Conservation (phyloP, 2,888 invertebrate species). For the Mamestra brassicae region DNA sequence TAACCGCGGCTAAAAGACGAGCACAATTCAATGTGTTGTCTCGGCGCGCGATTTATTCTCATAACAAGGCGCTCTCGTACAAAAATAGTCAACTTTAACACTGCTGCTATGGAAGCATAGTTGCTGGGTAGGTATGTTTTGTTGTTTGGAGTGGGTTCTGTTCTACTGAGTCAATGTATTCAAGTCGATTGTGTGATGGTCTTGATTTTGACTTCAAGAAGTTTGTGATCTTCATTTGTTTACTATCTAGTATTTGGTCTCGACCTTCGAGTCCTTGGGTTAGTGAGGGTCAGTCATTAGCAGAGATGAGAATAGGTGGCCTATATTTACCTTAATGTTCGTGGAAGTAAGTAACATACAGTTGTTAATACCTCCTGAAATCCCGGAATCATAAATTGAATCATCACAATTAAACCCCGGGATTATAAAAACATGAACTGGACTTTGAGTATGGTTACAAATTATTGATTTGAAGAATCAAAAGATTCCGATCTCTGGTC, state of each 20-base stretch:
- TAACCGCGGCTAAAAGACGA: conserved; percentile 60
- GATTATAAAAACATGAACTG: too few relatives aligned
- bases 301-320: too few relatives aligned
- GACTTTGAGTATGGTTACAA: too few relatives aligned
- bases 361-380: too few relatives aligned
- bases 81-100: conserved; percentile 69
- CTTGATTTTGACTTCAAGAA: neutral
- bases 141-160: conserved; percentile 23
- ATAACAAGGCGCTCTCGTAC: conserved; percentile 73
- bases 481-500: too few relatives aligned
- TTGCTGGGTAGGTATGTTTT: neutral
- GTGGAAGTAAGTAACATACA: too few relatives aligned
- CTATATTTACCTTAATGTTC: too few relatives aligned
- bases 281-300: neutral
- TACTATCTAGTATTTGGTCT: neutral
- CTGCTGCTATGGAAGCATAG: conserved; percentile 14
- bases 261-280: neutral
- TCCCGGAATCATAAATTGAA: too few relatives aligned
- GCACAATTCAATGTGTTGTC: conserved; percentile 76
- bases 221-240: neutral
- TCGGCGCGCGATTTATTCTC: conserved; percentile 79
- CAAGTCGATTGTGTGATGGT: too few relatives aligned
- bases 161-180: neutral
- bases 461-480: too few relatives aligned
- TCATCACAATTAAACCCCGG: too few relatives aligned